These are phyloP conservation scores for Synergus gifuensis DNA, from an alignment of 2,888 invertebrate species.

Conservation along the genomic window DNA sequence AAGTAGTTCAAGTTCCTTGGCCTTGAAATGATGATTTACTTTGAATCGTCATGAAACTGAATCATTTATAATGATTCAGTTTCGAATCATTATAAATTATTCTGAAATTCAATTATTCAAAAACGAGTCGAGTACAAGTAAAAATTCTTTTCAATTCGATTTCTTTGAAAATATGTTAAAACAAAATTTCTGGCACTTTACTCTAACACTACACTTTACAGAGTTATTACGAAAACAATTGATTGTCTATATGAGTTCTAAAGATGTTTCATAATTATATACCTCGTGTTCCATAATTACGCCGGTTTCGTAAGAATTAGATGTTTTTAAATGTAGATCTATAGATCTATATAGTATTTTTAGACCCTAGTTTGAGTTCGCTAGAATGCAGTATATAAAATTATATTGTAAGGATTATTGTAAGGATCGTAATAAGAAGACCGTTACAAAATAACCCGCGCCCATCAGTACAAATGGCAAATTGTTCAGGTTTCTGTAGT, in stretches of 20 bases:
- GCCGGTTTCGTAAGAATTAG: neutral
- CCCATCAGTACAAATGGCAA: conserved; percentile 31
- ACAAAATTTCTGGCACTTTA: no score
- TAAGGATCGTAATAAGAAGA: conserved; percentile 14
- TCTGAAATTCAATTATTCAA: neutral
- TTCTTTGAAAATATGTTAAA: neutral
- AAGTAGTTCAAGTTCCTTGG: conserved; percentile 13
- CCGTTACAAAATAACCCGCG: conserved; percentile 28
- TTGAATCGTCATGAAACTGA: neutral
- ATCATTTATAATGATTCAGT: neutral
- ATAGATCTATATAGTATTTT: no score
- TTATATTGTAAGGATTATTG: no score
- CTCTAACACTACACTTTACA: no score
- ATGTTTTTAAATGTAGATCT: neutral
- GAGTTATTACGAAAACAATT: no score
- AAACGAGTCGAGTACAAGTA: no score
- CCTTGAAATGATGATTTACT: neutral
- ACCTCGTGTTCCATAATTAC: no score
- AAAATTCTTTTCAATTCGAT: neutral
- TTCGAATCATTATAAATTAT: neutral
- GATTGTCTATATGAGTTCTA: no score
- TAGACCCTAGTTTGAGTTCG: neutral
- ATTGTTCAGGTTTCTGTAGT: conserved; percentile 34
- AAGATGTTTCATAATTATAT: no score
- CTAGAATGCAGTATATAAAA: conserved; percentile 6